These are phyloP conservation scores for Drosophila yooni DNA, from an alignment of 2,888 invertebrate genomes.

Conservation along the genomic window DNA sequence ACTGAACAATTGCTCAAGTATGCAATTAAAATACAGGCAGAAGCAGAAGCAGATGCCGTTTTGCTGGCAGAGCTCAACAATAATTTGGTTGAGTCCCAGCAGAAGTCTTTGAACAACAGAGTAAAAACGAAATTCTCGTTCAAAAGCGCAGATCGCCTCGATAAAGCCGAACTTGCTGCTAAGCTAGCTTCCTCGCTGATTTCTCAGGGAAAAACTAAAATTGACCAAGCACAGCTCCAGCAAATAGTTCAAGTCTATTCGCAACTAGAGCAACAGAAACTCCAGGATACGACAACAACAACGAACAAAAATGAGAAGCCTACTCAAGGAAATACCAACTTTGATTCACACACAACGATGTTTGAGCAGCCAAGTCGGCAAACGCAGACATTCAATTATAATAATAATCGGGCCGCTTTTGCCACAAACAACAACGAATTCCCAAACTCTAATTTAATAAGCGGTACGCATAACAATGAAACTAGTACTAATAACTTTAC, in stretches of 20 bases:
- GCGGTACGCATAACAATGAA: conserved; percentile 33
- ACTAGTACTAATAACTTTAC: conserved; percentile 37
- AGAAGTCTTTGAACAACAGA: not conserved
- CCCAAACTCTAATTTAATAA: conserved; percentile 14
- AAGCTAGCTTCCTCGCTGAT: conserved; percentile 91
- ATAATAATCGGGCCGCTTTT: not conserved
- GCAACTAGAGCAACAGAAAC: conserved; percentile 80
- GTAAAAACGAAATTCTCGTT: not conserved
- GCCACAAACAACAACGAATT: conserved; percentile 1
- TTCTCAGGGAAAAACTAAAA: conserved; percentile 92
- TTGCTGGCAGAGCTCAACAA: not conserved
- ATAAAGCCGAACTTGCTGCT: conserved; percentile 87
- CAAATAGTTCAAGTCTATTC: conserved; percentile 90
- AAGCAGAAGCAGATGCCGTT: not conserved
- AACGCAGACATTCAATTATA: conserved; percentile 16
- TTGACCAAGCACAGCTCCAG: conserved; percentile 91
- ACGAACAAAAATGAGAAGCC: not conserved
- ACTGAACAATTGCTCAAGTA: conserved; percentile 87
- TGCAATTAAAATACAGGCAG: conserved; percentile 77
- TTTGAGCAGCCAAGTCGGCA: not conserved
- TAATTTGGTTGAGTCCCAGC: not conserved
- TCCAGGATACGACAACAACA: conserved; percentile 28
- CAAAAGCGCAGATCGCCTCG: conserved; percentile 62
- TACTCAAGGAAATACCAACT: not conserved
- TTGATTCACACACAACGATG: not conserved